Percentiles rank a stretch among this genome's conserved stretches.
phyloP scores from a whole-genome alignment of 2,888 invertebrate species.

The Sarcophaga rosellei region DNA sequence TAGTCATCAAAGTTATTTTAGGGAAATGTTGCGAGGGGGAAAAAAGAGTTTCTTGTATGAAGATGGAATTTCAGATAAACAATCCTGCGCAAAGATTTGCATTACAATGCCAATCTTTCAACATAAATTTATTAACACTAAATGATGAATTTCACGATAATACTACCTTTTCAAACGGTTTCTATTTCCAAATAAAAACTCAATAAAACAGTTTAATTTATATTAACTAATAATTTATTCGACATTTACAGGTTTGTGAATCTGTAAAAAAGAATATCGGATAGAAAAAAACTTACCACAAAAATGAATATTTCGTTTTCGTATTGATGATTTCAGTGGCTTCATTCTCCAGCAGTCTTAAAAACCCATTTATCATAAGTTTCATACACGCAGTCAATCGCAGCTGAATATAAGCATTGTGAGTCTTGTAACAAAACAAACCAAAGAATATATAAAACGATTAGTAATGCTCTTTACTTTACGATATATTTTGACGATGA shows the following conservation, averaged over 20 bases:
- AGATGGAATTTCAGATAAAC: no score
- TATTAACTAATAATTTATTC: background rate
- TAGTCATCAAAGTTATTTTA: no score
- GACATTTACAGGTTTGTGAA: background rate
- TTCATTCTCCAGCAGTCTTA: no score
- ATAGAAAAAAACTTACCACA: constrained; percentile 35
- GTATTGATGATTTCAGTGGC: background rate
- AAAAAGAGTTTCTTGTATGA: no score
- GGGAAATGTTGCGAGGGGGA: no score
- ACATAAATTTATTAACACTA: no score
- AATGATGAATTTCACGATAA: no score
- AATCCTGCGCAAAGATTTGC: no score
- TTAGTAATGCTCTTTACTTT: constrained; percentile 44
- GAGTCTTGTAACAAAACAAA: constrained; percentile 66
- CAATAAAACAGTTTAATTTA: background rate
- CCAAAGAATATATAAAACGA: constrained; percentile 51
- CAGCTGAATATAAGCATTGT: constrained; percentile 20
- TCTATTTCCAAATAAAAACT: background rate
- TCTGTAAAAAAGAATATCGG: background rate
- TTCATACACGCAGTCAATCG: constrained; percentile 6
- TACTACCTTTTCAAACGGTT: background rate
- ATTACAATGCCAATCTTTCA: no score
- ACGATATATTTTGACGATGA: constrained; percentile 3
- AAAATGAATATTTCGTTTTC: background rate
- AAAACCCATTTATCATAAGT: no score